A percentile compares a stretch with the other conserved stretches of the same genome.
Conservation (phyloP, 2,113 vertebrate species). For the Psammodynastes pulverulentus region DNA sequence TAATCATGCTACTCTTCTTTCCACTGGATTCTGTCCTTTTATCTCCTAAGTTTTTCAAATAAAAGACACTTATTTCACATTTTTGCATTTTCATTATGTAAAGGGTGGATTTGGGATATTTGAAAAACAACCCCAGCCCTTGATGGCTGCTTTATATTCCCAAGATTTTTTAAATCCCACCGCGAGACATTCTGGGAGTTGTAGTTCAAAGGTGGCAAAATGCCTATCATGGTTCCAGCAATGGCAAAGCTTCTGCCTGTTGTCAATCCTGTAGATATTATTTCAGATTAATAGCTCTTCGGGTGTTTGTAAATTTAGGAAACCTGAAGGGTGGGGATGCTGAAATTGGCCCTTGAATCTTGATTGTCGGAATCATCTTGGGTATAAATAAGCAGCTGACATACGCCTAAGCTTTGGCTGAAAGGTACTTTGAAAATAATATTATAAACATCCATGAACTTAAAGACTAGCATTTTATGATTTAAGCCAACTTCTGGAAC, state of each 20-base stretch:
- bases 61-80: background rate
- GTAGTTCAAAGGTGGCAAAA: background rate
- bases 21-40: accelerated
- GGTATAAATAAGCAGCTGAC: background rate
- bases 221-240: background rate
- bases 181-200: background rate
- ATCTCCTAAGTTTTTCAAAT: background rate
- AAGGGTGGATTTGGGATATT: background rate
- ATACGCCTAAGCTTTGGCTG: background rate
- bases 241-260: background rate
- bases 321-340: background rate
- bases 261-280: background rate
- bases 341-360: background rate
- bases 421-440: background rate
- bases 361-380: background rate
- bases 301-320: background rate
- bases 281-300: background rate
- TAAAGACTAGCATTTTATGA: background rate
- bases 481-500: background rate
- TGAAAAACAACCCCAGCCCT: background rate
- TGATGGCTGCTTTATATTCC: background rate
- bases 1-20: background rate
- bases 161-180: background rate
- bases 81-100: background rate
- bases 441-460: background rate